phyloP scores from a whole-genome alignment of 2,113 vertebrate species.

The Tetrax tetrax region DNA sequence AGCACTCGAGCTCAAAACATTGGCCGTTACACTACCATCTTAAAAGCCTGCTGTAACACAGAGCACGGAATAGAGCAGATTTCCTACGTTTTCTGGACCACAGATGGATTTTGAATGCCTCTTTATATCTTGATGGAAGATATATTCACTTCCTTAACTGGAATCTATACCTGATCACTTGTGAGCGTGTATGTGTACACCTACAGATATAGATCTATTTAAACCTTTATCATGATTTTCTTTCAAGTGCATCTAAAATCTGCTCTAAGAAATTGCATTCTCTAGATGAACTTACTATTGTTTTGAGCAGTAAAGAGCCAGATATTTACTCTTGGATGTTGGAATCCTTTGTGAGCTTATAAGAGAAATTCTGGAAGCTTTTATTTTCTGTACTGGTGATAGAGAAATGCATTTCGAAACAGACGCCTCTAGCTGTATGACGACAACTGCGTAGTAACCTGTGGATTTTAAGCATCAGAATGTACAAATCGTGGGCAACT shows the following conservation, averaged over 20 bases:
- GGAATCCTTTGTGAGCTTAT: slow-evolving; percentile 42
- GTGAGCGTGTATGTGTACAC: background rate
- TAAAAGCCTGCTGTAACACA: slow-evolving; percentile 52
- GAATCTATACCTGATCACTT: slow-evolving; percentile 27
- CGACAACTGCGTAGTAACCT: slow-evolving; percentile 62
- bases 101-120: slow-evolving; percentile 51
- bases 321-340: slow-evolving; percentile 31
- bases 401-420: slow-evolving; percentile 76
- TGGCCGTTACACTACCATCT: slow-evolving; percentile 51
- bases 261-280: slow-evolving; percentile 32
- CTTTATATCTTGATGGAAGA: slow-evolving; percentile 44
- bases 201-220: slow-evolving; percentile 5
- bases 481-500: slow-evolving; percentile 78
- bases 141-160: slow-evolving; percentile 31
- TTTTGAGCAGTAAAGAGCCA: slow-evolving; percentile 45
- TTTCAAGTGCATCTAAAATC: slow-evolving; percentile 21
- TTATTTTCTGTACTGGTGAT: slow-evolving; percentile 32
- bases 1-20: slow-evolving; percentile 64
- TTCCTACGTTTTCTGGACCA: slow-evolving; percentile 46
- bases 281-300: slow-evolving; percentile 51
- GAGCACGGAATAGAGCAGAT: slow-evolving; percentile 3
- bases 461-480: slow-evolving; percentile 73
- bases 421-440: slow-evolving; percentile 52
- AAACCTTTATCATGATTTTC: slow-evolving; percentile 31
- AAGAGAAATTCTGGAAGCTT: slow-evolving; percentile 37